Evolutionary conservation across 2,113 vertebrate species (phyloP).

Genomic region (Capreolus pygargus): DNA sequence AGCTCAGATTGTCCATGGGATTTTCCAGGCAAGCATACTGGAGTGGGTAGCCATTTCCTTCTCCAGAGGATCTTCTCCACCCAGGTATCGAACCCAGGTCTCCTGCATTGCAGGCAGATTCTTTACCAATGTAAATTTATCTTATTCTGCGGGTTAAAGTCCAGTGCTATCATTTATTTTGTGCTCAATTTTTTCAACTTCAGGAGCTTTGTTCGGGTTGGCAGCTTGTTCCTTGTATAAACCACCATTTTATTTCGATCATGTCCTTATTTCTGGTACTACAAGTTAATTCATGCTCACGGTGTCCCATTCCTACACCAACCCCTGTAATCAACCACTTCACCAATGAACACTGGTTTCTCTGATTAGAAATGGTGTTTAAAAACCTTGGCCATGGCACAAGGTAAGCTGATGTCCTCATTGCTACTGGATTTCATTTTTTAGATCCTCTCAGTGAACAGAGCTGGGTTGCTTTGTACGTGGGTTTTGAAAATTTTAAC

Average conservation of each 20-base stretch:
- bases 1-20: not conserved
- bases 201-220: not conserved
- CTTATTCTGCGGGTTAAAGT: not conserved
- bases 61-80: not conserved
- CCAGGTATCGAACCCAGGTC: not conserved
- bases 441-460: not conserved
- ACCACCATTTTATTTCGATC: accelerated
- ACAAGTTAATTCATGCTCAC: not conserved
- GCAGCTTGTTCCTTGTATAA: not conserved
- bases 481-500: not conserved
- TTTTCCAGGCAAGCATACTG: not conserved
- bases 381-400: not conserved
- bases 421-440: not conserved
- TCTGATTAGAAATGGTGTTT: not conserved
- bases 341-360: not conserved
- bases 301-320: not conserved
- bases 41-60: not conserved
- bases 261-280: not conserved
- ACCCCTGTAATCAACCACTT: not conserved
- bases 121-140: not conserved
- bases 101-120: not conserved
- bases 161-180: not conserved
- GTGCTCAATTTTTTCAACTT: not conserved
- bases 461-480: not conserved
- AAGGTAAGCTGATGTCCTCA: not conserved